Percentiles rank a stretch among this genome's conserved stretches.
phyloP scores from a whole-genome alignment of 2,888 invertebrate genomes.

The Campaea margaritaria region DNA sequence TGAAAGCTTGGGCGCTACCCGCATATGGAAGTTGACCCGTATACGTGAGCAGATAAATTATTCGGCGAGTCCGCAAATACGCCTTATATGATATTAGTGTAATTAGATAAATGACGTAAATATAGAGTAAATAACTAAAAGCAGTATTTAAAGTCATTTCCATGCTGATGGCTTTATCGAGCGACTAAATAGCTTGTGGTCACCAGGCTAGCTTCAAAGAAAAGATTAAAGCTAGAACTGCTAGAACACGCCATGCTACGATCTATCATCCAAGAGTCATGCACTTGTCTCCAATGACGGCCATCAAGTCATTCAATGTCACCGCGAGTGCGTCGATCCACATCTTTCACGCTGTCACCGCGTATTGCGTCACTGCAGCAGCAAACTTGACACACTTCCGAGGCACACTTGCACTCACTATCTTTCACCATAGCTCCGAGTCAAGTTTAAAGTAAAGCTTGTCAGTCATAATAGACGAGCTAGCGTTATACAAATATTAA shows the following conservation, averaged over 20 bases:
- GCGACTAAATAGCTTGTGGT: no score
- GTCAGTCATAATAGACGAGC: conserved; percentile 21
- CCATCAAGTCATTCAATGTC: conserved; percentile 48
- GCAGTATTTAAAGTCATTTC: background rate
- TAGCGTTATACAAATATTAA: conserved; percentile 28
- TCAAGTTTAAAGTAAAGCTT: conserved; percentile 39
- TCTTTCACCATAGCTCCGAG: conserved; percentile 37
- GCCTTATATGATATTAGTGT: conserved; percentile 14
- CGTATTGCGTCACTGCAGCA: conserved; percentile 57
- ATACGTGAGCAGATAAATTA: conserved; percentile 28
- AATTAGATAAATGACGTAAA: conserved; percentile 8
- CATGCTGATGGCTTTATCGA: conserved; percentile 14
- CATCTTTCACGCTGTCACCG: conserved; percentile 44
- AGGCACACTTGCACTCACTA: conserved; percentile 45
- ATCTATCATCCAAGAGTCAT: conserved; percentile 1
- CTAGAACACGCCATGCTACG: background rate
- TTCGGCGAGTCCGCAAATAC: conserved; percentile 7
- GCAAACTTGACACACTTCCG: conserved; percentile 75
- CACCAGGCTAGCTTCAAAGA: no score
- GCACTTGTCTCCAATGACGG: conserved; percentile 26
- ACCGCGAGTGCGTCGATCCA: conserved; percentile 45
- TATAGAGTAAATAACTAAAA: background rate
- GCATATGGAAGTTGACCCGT: conserved; percentile 40
- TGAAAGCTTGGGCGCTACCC: conserved; percentile 43
- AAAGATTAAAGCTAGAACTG: no score